Evolutionary conservation across 23 tunicate genomes (phyloP).

Genomic region (Corella eumyota): DNA sequence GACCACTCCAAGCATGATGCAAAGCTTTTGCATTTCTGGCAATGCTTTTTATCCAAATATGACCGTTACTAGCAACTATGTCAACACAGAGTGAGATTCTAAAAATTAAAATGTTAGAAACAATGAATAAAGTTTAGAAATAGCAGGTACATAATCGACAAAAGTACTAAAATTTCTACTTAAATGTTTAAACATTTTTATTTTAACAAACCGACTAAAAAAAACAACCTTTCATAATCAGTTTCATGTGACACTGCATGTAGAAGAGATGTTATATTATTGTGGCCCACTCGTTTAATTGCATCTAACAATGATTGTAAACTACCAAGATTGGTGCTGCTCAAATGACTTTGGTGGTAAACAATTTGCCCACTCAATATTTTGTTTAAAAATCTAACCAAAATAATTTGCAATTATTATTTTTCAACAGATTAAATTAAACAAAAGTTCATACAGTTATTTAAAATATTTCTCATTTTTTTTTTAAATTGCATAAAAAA

Average conservation of each 20-base stretch:
- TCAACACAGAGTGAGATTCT: constrained; percentile 52
- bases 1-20: constrained; percentile 28
- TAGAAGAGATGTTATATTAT: constrained; percentile 17
- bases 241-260: constrained; percentile 3
- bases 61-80: constrained; percentile 48
- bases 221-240: not conserved
- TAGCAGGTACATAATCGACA: not conserved
- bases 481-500: too few species aligned
- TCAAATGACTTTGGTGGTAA: constrained; percentile 54
- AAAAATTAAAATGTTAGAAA: not conserved
- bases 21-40: constrained; percentile 63
- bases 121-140: not conserved
- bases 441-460: too few species aligned
- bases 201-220: not conserved
- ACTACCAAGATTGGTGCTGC: constrained; percentile 62
- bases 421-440: not conserved
- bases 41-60: constrained; percentile 56
- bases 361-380: constrained; percentile 28
- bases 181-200: too few species aligned
- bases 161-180: too few species aligned
- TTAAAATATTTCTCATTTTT: too few species aligned
- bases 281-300: constrained; percentile 6
- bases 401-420: not conserved
- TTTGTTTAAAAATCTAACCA: constrained; percentile 28
- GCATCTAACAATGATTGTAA: constrained; percentile 22